phyloP scores from a whole-genome alignment of 1,140 invertebrate species.

The Leucophenga varia region DNA sequence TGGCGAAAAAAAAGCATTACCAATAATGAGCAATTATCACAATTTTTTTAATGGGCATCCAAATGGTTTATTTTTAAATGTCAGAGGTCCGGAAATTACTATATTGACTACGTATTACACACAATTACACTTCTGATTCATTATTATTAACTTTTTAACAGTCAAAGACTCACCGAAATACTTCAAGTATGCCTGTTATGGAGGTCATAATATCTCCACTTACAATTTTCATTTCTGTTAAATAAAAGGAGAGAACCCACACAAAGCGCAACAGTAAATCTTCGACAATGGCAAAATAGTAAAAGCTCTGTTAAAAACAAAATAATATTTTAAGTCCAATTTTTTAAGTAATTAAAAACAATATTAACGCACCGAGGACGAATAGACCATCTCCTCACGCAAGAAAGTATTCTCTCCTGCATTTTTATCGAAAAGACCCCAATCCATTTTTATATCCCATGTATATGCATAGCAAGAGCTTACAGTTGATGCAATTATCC shows the following conservation, averaged over 20 bases:
- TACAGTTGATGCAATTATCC: conserved; percentile 73
- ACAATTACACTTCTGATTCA: too few relatives aligned
- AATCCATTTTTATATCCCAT: conserved; percentile 99
- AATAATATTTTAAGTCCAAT: background rate
- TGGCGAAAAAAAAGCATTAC: too few relatives aligned
- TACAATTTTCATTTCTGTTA: conserved; percentile 81
- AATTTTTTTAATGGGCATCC: too few relatives aligned
- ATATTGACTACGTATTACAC: too few relatives aligned
- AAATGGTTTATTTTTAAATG: too few relatives aligned
- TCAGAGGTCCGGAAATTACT: too few relatives aligned
- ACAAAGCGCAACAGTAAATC: conserved; percentile 91
- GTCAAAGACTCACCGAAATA: conserved; percentile 74
- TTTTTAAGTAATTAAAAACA: conserved; percentile 28
- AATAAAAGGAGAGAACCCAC: conserved; percentile 85
- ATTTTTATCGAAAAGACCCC: conserved; percentile 91
- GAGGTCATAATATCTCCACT: conserved; percentile 85
- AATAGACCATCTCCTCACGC: conserved; percentile 77
- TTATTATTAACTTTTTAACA: background rate
- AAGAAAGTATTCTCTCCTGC: conserved; percentile 81
- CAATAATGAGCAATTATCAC: too few relatives aligned
- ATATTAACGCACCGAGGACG: conserved; percentile 66
- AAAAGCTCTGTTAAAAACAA: conserved; percentile 70
- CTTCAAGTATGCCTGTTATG: conserved; percentile 88
- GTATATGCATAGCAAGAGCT: conserved; percentile 84
- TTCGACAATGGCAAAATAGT: conserved; percentile 97